A percentile compares a stretch with the other conserved stretches of the same genome.
phyloP scores from a whole-genome alignment of 2,113 vertebrate species.

The Pollachius pollachius region DNA sequence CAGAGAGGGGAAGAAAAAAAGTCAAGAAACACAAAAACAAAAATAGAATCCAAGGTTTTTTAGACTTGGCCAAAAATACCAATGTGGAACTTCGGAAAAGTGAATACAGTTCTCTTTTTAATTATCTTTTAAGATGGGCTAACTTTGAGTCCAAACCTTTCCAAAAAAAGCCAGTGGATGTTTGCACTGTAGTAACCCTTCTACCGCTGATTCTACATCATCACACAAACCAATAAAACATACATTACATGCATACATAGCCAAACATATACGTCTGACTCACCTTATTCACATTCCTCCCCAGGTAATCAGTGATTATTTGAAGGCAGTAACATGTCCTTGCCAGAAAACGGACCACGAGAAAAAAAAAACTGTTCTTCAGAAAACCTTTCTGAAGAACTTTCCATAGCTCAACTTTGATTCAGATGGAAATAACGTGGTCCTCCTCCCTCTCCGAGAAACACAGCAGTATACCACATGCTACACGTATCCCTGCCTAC shows the following conservation, averaged over 20 bases:
- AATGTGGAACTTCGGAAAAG: constrained; percentile 36
- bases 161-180: constrained; percentile 11
- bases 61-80: constrained; percentile 41
- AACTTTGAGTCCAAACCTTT: constrained; percentile 23
- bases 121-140: constrained; percentile 45
- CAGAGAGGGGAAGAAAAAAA: neutral
- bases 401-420: too few species aligned
- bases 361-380: too few species aligned
- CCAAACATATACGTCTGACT: neutral
- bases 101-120: constrained; percentile 34
- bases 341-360: too few species aligned
- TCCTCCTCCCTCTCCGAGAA: too few species aligned
- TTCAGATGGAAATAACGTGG: too few species aligned
- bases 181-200: constrained; percentile 23
- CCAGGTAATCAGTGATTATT: too few species aligned
- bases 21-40: constrained; percentile 7
- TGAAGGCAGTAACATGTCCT: too few species aligned
- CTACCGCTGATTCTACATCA: constrained; percentile 3
- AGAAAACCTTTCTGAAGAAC: too few species aligned
- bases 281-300: too few species aligned
- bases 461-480: too few species aligned
- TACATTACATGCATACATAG: neutral
- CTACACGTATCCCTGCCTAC: too few species aligned
- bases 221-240: neutral
- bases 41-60: constrained; percentile 30